A percentile compares a stretch with the other conserved stretches of the same genome.
Evolutionary conservation across 2,113 vertebrate genomes (phyloP).

Genomic region (Chelonoidis abingdonii): DNA sequence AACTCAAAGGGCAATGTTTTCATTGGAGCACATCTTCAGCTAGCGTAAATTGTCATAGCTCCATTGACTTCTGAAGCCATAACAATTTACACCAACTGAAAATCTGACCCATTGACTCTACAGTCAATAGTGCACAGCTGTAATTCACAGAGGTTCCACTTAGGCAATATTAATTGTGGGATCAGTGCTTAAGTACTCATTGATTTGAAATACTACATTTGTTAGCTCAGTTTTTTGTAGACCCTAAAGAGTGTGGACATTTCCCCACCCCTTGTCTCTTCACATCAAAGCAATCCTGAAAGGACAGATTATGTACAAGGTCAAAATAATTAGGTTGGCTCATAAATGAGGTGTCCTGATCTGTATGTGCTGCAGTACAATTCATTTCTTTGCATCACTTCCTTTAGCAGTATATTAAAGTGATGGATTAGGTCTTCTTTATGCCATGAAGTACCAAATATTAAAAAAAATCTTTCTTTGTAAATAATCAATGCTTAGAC

Average conservation of each 20-base stretch:
- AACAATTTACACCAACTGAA: not conserved
- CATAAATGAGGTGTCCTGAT: conserved; percentile 6
- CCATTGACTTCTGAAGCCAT: not conserved
- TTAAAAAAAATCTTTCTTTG: not conserved
- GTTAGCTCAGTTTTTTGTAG: not conserved
- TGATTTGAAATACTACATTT: not conserved
- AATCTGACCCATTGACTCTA: not conserved
- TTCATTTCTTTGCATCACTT: not conserved
- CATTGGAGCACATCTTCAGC: not conserved
- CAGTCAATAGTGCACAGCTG: not conserved
- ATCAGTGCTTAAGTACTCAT: not conserved
- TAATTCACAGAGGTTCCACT: not conserved
- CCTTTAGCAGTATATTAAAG: not conserved
- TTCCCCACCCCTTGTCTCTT: not conserved
- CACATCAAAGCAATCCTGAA: not conserved
- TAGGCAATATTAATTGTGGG: not conserved
- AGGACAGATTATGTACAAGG: not conserved
- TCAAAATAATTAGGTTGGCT: not conserved
- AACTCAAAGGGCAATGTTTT: conserved; percentile 15
- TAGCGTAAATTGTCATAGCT: not conserved
- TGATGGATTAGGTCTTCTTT: not conserved
- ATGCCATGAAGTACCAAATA: not conserved
- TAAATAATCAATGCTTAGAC: not conserved
- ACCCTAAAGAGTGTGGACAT: not conserved
- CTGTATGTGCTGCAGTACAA: not conserved